A percentile compares a stretch with the other conserved stretches of the same genome.
phyloP scores from a whole-genome alignment of 2,888 invertebrate species.

The Xanthia icteritia region DNA sequence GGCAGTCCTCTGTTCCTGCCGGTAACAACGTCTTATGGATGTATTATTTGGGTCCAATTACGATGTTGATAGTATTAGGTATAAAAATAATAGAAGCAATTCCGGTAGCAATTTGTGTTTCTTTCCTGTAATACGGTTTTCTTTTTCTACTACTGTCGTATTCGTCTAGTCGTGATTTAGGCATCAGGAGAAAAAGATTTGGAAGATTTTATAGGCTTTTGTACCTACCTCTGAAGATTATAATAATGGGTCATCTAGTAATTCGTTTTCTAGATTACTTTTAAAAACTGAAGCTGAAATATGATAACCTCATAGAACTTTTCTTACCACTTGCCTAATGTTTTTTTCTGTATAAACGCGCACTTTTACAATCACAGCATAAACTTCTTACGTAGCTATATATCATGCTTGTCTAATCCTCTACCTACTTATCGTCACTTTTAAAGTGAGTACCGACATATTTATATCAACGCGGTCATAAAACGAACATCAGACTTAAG shows the following conservation, averaged over 20 bases:
- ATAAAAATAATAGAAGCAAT: constrained; percentile 57
- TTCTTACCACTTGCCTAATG: too few relatives aligned
- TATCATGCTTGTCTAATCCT: not conserved
- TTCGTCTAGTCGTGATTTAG: not conserved
- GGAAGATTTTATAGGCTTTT: not conserved
- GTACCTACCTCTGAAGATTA: not conserved
- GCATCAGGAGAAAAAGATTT: not conserved
- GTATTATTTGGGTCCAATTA: constrained; percentile 63
- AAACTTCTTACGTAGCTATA: not conserved
- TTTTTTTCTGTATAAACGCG: not conserved
- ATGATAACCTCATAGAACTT: not conserved
- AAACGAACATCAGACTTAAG: constrained; percentile 67
- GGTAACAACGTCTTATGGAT: constrained; percentile 53
- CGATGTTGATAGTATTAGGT: constrained; percentile 54
- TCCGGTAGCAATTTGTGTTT: constrained; percentile 30
- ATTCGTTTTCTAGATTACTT: not conserved
- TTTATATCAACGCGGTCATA: constrained; percentile 54
- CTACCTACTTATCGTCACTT: constrained; percentile 12
- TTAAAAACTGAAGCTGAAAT: not conserved
- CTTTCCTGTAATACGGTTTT: constrained; percentile 1
- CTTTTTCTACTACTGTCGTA: constrained; percentile 3
- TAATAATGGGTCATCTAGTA: too few relatives aligned
- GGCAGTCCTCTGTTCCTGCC: constrained; percentile 57
- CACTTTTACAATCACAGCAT: not conserved
- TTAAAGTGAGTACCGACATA: constrained; percentile 32